Base-by-base conservation (phyloP, 2,113 vertebrate species). In the Megaceryle torquata region DNA sequence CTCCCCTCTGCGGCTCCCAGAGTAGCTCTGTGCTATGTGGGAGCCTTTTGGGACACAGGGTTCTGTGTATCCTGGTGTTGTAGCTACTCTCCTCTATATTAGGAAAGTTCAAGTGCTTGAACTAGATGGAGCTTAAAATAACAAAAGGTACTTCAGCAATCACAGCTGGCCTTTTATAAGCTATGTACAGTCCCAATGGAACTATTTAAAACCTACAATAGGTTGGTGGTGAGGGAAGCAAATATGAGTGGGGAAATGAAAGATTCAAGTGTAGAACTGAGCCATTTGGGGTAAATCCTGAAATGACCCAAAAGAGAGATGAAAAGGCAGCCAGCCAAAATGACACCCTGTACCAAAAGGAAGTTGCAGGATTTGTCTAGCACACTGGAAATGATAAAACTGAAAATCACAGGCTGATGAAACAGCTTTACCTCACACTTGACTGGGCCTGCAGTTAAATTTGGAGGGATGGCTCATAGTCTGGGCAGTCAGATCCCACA, bases 391-490 rank as follows among this genome's bases (percentile, higher is more conserved):
- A 92, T 82, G 53, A 93, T 88, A 91, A 65, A 91, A 56, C 48
- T 84, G 81, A 78, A 70, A 93, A 91, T 77, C 82, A 60, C 77
- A 82, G 94, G 76, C 84, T 93, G 92, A 87, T 95, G 85, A 95
- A 95, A 86, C 68, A 65, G 57, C 79, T 90, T 83, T 94, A 90
- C 80, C 91, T 95, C 92, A 86, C 43, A 9, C 88, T 83, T 91
- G 60, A 80, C 77, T 90, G 33, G 89, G 92, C 72, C 60, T 94
- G 95, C 71, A 93, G 95, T 95, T 96, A 96, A 96, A 96, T 96
- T 94, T 92, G 91, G 96, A 97, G 94, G 39, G 44, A 93, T 92
- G 90, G 86, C 94, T 96, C 96, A 97, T 94, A 96, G 95, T 96
- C 97, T 97, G 91, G 86, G 94, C 95, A 96, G 96, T 91, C 75